Evolutionary conservation across 2,888 invertebrate genomes (phyloP).

Genomic region (Conus canariensis): DNA sequence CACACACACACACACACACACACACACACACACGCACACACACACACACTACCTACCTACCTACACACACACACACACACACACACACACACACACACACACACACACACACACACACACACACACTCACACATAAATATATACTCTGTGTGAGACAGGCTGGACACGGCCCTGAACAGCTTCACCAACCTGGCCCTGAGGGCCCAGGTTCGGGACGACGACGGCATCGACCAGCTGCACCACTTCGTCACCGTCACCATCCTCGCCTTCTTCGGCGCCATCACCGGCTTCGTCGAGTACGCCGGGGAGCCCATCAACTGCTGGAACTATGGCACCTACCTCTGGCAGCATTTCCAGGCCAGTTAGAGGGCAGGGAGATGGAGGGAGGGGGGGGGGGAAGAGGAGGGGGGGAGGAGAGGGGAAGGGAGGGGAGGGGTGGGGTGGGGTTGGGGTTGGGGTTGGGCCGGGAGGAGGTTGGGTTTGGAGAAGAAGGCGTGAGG

Average conservation of each 20-base stretch:
- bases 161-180: slow-evolving; percentile 43
- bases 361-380: background rate
- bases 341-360: slow-evolving; percentile 46
- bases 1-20: too few relatives aligned
- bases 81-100: too few relatives aligned
- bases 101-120: too few relatives aligned
- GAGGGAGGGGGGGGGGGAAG: background rate
- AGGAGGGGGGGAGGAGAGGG: background rate
- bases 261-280: slow-evolving; percentile 46
- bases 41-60: too few relatives aligned
- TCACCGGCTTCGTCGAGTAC: slow-evolving; percentile 50
- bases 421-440: too few relatives aligned
- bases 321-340: slow-evolving; percentile 43
- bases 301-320: slow-evolving; percentile 45
- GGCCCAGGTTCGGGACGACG: slow-evolving; percentile 45
- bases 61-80: too few relatives aligned
- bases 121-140: background rate
- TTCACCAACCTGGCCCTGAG: slow-evolving; percentile 44
- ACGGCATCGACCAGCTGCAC: slow-evolving; percentile 51
- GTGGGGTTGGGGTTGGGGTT: too few relatives aligned
- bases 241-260: slow-evolving; percentile 52
- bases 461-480: too few relatives aligned
- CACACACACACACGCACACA: too few relatives aligned
- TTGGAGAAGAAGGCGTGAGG: too few relatives aligned
- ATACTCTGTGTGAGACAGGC: slow-evolving; percentile 17